Base-by-base conservation (phyloP, 2,888 invertebrate genomes). In the Tanypteryx hageni region DNA sequence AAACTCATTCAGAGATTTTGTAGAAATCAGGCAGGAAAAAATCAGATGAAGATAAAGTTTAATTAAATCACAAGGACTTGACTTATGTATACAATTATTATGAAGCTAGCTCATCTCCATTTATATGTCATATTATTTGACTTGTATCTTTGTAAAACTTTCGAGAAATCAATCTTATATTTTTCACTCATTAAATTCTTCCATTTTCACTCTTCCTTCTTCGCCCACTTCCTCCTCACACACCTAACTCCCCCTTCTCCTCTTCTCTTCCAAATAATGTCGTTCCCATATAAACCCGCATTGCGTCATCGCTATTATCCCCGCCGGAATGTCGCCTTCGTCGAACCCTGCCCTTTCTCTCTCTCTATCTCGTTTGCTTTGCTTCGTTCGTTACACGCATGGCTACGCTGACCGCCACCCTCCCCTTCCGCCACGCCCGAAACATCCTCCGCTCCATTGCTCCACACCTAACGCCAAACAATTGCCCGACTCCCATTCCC, bases 321-420 rank as follows among this genome's bases (percentile, higher is more conserved):
- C 16, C 89, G 44, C 89, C 89, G n/a, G 83, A 83, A 83, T 83
- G 56, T 57, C 83, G 56, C 83, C 44, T 83, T 56, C 16, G 16
- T n/a, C 56, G 44, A 44, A 56, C n/a, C 64, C 18, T 0, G 7
- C n/a, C 64, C 64, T 13, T 11, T 11, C 64, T n/a, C n/a, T 64
- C 64, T 83, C n/a, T 31, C 57, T 18, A 27, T 61, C 31, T 22
- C n/a, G n/a, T 68, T 8, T n/a, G n/a, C 68, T 68, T 22, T 22
- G n/a, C 22, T 44, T 44, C 44, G 44, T 44, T 44, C n/a, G 76
- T 76, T 22, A 76, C 76, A 76, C 76, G 76, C 76, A 68, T 68
- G n/a, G 18, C 22, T 44, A 44, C 44, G 44, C 44, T 44, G n/a
- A 83, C 56, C 83, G n/a, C 57, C 82, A 82, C 27, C 57, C 56